Conservation (phyloP, 2,797 vertebrate species). For the Choloepus didactylus region DNA sequence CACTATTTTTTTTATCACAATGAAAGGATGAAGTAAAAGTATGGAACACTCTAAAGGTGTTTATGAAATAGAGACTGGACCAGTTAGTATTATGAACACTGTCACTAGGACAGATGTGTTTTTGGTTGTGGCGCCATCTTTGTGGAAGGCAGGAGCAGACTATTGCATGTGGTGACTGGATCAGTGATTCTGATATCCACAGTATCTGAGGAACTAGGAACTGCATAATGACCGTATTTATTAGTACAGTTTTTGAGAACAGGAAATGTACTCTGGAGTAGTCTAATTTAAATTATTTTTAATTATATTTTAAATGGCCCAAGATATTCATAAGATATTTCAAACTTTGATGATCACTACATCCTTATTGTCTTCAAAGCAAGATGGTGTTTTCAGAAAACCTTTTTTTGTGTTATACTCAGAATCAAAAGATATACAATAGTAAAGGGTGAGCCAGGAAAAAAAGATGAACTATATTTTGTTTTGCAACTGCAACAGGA, state of each 20-base stretch:
- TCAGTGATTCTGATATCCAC: background rate
- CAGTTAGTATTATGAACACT: background rate
- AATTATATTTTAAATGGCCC: constrained; percentile 12
- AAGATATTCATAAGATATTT: background rate
- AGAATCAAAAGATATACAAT: background rate
- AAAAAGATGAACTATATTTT: constrained; percentile 72
- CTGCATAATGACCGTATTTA: background rate
- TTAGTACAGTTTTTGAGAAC: constrained; percentile 17
- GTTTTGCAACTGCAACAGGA: constrained; percentile 74
- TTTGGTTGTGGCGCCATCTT: background rate
- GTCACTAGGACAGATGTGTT: background rate
- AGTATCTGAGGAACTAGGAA: background rate
- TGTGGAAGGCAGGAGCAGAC: background rate
- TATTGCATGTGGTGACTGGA: rapidly evolving
- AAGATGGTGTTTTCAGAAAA: constrained; percentile 1
- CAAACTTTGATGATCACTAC: background rate
- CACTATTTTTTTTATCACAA: background rate
- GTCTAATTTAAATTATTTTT: background rate
- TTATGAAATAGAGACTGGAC: background rate
- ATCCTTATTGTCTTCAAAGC: constrained; percentile 28
- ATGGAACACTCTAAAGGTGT: background rate
- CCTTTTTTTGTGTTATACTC: background rate
- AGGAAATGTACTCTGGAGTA: background rate
- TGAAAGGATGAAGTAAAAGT: background rate
- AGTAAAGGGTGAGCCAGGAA: background rate